Evolutionary conservation across 2,888 invertebrate genomes (phyloP).

Genomic region (Rhagium mordax): DNA sequence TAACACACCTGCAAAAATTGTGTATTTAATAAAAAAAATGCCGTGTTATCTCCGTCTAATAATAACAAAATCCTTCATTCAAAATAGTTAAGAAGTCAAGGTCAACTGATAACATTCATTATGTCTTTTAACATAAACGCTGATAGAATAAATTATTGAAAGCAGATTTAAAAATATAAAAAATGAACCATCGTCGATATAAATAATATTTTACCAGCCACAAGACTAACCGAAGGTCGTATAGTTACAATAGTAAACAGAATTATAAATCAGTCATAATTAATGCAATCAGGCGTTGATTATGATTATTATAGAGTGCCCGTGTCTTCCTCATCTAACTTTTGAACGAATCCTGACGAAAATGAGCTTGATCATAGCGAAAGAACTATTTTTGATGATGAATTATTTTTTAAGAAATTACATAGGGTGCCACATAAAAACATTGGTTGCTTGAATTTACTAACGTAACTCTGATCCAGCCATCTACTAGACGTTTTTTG

Average conservation of each 20-base stretch:
- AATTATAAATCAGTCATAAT: too few relatives aligned
- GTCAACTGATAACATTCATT: constrained; percentile 15
- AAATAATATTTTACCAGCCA: background rate
- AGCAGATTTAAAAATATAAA: background rate
- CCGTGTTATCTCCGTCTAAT: background rate
- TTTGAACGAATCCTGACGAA: too few relatives aligned
- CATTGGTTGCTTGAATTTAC: too few relatives aligned
- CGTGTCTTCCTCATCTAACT: too few relatives aligned
- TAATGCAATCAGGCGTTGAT: too few relatives aligned
- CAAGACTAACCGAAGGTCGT: background rate
- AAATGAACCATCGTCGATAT: background rate
- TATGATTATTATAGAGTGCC: too few relatives aligned
- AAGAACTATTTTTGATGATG: too few relatives aligned
- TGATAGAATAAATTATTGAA: background rate
- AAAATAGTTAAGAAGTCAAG: constrained; percentile 19
- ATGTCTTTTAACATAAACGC: background rate
- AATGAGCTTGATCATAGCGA: too few relatives aligned
- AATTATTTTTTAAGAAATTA: too few relatives aligned
- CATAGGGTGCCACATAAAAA: too few relatives aligned
- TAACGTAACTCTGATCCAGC: too few relatives aligned
- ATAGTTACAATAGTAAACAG: background rate
- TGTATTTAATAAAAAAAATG: background rate
- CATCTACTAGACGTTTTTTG: too few relatives aligned
- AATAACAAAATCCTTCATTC: constrained; percentile 10
- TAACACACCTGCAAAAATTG: background rate